A percentile compares a stretch with the other conserved stretches of the same genome.
Evolutionary conservation across 2,113 vertebrate species (phyloP).

Genomic region (Naja naja): DNA sequence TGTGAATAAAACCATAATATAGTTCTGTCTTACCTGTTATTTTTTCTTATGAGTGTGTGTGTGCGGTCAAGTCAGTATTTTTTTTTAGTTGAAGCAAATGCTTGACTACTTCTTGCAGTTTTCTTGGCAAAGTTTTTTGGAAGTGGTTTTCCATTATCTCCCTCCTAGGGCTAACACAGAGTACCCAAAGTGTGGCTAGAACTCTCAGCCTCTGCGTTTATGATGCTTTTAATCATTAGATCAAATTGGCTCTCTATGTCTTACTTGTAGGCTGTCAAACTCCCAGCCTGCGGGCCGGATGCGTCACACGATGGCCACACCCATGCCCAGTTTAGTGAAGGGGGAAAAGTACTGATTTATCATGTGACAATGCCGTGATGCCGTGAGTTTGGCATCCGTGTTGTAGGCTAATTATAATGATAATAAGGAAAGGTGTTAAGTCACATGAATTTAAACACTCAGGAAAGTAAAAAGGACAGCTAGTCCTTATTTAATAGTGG

Average conservation of each 20-base stretch:
- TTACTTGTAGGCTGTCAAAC: no score
- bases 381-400: no score
- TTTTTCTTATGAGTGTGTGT: background rate
- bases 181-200: background rate
- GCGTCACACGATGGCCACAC: no score
- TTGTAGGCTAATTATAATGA: background rate
- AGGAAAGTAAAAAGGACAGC: background rate
- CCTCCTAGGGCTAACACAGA: background rate
- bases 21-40: background rate
- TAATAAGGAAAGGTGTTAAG: background rate
- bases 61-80: background rate
- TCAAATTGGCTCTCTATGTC: background rate
- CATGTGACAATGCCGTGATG: no score
- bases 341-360: no score
- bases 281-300: no score
- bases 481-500: background rate
- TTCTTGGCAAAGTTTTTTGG: background rate
- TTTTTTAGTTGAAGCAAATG: background rate
- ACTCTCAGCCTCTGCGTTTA: background rate
- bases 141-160: background rate
- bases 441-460: background rate
- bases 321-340: no score
- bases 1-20: background rate
- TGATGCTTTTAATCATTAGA: background rate
- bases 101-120: background rate